Conservation (phyloP, 2,888 invertebrate genomes). For the Parnassius apollo region DNA sequence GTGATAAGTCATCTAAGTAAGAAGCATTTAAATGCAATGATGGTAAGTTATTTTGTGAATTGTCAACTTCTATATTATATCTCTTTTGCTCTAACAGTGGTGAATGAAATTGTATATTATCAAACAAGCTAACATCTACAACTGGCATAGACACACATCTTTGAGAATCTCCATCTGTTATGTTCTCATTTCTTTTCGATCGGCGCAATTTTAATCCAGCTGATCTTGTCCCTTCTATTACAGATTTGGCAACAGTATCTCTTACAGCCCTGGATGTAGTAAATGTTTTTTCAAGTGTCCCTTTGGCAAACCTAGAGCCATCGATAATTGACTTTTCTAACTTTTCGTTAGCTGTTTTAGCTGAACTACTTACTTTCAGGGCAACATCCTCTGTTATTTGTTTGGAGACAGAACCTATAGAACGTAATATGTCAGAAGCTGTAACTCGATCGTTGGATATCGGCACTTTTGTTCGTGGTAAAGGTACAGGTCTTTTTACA, state of each 20-base stretch:
- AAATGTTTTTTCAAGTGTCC: slow-evolving; percentile 70
- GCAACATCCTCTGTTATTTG: slow-evolving; percentile 81
- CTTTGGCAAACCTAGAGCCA: slow-evolving; percentile 68
- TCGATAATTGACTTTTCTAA: slow-evolving; percentile 62
- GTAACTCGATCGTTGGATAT: slow-evolving; percentile 52
- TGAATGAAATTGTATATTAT: slow-evolving; percentile 84
- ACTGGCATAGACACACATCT: slow-evolving; percentile 81
- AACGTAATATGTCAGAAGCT: slow-evolving; percentile 70
- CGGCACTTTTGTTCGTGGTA: slow-evolving; percentile 70
- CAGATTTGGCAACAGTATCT: slow-evolving; percentile 80
- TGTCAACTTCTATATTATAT: slow-evolving; percentile 44
- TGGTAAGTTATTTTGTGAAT: slow-evolving; percentile 37
- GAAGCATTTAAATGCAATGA: slow-evolving; percentile 52
- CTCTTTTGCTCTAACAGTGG: slow-evolving; percentile 76
- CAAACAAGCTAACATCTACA: slow-evolving; percentile 82
- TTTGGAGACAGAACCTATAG: slow-evolving; percentile 79
- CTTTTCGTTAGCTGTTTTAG: slow-evolving; percentile 65
- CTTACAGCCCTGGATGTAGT: slow-evolving; percentile 74
- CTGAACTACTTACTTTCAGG: slow-evolving; percentile 69
- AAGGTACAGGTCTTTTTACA: slow-evolving; percentile 74
- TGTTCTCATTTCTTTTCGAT: slow-evolving; percentile 48
- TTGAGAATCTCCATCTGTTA: slow-evolving; percentile 47
- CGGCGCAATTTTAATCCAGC: slow-evolving; percentile 74
- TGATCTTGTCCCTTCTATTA: slow-evolving; percentile 83
- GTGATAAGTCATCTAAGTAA: slow-evolving; percentile 61